phyloP scores from a whole-genome alignment of 1,140 invertebrate species.

The Drosophila lacteicornis region DNA sequence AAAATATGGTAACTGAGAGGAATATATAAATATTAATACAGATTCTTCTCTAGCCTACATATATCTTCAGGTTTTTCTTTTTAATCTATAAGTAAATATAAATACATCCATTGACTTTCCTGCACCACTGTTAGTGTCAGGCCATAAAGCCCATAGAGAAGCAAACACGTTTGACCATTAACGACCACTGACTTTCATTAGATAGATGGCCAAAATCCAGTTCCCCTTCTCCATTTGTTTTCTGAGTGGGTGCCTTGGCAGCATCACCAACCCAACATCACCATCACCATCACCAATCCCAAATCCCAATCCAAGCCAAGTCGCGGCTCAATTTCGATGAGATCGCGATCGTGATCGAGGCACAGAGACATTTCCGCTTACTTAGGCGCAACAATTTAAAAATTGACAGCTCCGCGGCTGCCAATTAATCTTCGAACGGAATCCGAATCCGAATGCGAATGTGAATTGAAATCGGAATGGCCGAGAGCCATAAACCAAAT shows the following conservation, averaged over 20 bases:
- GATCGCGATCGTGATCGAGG: slow-evolving; percentile 26
- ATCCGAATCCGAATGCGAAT: slow-evolving; percentile 16
- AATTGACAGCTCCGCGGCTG: slow-evolving; percentile 66
- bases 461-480: slow-evolving; percentile 29
- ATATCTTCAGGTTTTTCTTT: not conserved
- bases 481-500: slow-evolving; percentile 59
- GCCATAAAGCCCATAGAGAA: slow-evolving; percentile 38
- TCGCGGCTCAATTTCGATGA: slow-evolving; percentile 15
- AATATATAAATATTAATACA: not conserved
- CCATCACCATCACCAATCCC: not conserved
- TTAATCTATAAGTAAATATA: not conserved
- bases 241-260: slow-evolving; percentile 46
- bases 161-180: slow-evolving; percentile 71
- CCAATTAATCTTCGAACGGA: slow-evolving; percentile 71
- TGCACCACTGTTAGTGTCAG: slow-evolving; percentile 41
- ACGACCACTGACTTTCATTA: slow-evolving; percentile 43
- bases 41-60: not conserved
- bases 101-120: slow-evolving; percentile 2
- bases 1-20: not conserved
- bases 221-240: slow-evolving; percentile 49
- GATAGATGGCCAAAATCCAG: slow-evolving; percentile 57
- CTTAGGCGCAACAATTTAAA: slow-evolving; percentile 75
- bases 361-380: slow-evolving; percentile 70
- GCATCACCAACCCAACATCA: slow-evolving; percentile 16
- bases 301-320: slow-evolving; percentile 1